phyloP scores from a whole-genome alignment of 2,797 vertebrate species.

The Trematomus bernacchii region DNA sequence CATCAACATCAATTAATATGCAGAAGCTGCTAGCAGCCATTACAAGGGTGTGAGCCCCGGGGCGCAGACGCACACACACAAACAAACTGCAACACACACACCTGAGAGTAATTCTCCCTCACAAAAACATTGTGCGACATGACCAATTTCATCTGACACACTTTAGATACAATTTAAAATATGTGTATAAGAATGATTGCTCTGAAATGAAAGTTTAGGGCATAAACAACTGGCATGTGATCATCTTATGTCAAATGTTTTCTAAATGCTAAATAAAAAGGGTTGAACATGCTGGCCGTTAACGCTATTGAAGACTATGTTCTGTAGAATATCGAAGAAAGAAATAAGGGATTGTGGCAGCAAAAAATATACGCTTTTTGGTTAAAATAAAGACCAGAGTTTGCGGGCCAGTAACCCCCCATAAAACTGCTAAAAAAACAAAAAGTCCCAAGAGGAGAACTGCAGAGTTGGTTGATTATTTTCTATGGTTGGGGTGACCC shows the following conservation, averaged over 20 bases:
- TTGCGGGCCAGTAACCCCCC: not conserved
- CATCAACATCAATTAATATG: conserved; percentile 43
- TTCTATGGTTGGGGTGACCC: not conserved
- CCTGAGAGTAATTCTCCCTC: no score
- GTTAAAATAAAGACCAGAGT: not conserved
- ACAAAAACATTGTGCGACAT: not conserved
- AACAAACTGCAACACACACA: not conserved
- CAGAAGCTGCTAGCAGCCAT: conserved; percentile 33
- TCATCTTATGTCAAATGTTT: not conserved
- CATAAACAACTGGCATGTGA: not conserved
- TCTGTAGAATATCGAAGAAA: no score
- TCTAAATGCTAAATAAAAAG: not conserved
- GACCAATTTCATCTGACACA: conserved; percentile 11
- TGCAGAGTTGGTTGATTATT: not conserved
- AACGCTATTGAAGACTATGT: not conserved
- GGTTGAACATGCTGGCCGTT: not conserved
- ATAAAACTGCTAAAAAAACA: not conserved
- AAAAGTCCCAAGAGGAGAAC: not conserved
- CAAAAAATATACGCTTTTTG: not conserved
- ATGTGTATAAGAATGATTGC: not conserved
- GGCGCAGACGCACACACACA: not conserved
- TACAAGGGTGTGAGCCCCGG: conserved; percentile 30
- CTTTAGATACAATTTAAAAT: not conserved
- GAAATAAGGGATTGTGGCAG: not conserved
- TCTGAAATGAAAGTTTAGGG: conserved; percentile 1